Evolutionary conservation across 2,113 vertebrate genomes (phyloP).

Genomic region (Pelusios castaneus): DNA sequence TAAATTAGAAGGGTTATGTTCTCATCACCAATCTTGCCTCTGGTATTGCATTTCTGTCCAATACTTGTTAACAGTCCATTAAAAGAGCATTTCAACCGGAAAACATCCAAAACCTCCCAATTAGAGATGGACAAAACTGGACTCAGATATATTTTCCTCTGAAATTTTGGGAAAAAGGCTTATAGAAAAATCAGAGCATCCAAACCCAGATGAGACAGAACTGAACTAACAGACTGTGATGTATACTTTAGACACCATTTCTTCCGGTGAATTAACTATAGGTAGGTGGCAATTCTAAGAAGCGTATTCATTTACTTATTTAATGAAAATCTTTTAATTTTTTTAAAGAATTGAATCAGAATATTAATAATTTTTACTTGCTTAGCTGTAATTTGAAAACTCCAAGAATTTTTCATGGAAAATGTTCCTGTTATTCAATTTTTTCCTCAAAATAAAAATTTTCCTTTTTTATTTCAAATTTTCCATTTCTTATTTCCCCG

Average conservation of each 20-base stretch:
- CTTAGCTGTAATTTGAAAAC: not conserved
- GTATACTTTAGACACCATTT: not conserved
- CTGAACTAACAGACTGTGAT: not conserved
- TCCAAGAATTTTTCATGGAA: not conserved
- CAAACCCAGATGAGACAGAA: not conserved
- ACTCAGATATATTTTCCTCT: not conserved
- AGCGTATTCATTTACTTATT: not conserved
- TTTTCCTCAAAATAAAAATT: not conserved
- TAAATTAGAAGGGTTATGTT: not conserved
- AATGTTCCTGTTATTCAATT: rapidly evolving
- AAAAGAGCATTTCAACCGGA: not conserved
- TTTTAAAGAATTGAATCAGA: not conserved
- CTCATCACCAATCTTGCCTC: not conserved
- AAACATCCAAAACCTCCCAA: not conserved
- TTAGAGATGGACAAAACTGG: not conserved
- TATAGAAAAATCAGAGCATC: not conserved
- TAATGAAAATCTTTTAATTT: not conserved
- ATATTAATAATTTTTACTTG: not conserved
- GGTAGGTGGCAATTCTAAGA: not conserved
- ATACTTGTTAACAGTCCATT: not conserved
- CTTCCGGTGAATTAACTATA: not conserved
- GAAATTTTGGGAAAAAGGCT: not conserved
- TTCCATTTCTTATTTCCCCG: not conserved
- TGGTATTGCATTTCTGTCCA: not conserved
- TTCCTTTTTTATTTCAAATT: not conserved